Evolutionary conservation across 2,797 vertebrate species (phyloP), one percentile per base, ranked within the genome.

Genomic region (Mus minutoides): DNA sequence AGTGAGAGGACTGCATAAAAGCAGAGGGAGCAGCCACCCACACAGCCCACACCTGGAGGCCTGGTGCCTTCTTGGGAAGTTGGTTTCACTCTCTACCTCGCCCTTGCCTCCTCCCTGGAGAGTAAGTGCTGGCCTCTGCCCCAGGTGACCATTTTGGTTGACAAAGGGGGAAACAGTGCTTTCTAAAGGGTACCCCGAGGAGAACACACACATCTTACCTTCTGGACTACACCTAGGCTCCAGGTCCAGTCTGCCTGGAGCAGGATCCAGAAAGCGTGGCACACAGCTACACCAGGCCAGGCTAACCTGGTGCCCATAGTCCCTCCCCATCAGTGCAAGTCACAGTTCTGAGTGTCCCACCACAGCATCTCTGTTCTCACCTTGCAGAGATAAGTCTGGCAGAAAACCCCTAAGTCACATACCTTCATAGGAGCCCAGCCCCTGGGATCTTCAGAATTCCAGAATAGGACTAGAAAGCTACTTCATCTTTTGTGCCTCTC

Each of bases 41-140:
- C 37, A 56, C 3, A 43, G 94, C 73, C 82, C 86, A 82, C 92
- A 69, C 56, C 52, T 10, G 64, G 67, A 58, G n/a, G 43, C 62
- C 90, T 7, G 60, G 79, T 54, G 26, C 21, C 49, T 2, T 10
- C 6, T 75, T 56, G 49, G 76, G 64, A 84, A 80, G 84, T 77
- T 76, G 64, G 94, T 96, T 95, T 96, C 90, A 2, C 85, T 87
- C 88, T 31, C 43, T 43, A 24, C 89, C 75, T 37, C 24, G 0
- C 40, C 14, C 4, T 0, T 22, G 71, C 54, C 84, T 86, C 94
- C 83, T 92, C 79, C 82, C 52, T 0, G 75, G 46, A 22, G 34
- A 1, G n/a, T 71, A n/a, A 49, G 69, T 31, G 12, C 60, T 21
- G 52, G 78, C 34, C 78, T 71, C 43, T 17, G 52, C 54, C 88